These are phyloP conservation scores for Heliconius melpomene DNA, from an alignment of 1,140 invertebrate genomes.

Conservation along the genomic window DNA sequence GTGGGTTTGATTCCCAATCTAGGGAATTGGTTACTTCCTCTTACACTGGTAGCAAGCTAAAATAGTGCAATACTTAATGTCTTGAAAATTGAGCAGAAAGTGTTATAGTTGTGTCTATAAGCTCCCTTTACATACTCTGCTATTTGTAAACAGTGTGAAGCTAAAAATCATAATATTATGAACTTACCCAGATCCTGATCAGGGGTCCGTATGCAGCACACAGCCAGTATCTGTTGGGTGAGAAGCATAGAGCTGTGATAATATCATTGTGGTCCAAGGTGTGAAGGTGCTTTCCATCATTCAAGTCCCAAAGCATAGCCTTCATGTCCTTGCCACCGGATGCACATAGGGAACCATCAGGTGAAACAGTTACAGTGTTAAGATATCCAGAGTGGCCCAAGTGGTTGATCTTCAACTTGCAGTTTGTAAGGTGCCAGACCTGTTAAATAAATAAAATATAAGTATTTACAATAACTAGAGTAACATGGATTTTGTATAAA, in stretches of 20 bases:
- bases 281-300: constrained; percentile 99
- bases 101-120: too few relatives aligned
- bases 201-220: constrained; percentile 99
- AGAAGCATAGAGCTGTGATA: constrained; percentile 99
- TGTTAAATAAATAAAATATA: constrained; percentile 63
- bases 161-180: neutral
- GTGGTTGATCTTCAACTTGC: constrained; percentile 99
- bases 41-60: too few relatives aligned
- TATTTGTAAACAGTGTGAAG: too few relatives aligned
- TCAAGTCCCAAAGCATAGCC: constrained; percentile 99
- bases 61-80: too few relatives aligned
- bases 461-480: neutral
- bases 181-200: constrained; percentile 97
- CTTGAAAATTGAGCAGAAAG: too few relatives aligned
- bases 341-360: constrained; percentile 99
- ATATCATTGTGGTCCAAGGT: constrained; percentile 99
- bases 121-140: too few relatives aligned
- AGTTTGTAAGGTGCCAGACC: constrained; percentile 99
- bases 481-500: neutral
- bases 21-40: too few relatives aligned
- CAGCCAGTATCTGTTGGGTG: constrained; percentile 99
- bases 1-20: too few relatives aligned
- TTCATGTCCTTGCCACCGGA: constrained; percentile 99
- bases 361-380: constrained; percentile 99
- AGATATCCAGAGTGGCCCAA: constrained; percentile 98